Conservation (phyloP, 1,140 invertebrate genomes). For the Drosophila auraria region DNA sequence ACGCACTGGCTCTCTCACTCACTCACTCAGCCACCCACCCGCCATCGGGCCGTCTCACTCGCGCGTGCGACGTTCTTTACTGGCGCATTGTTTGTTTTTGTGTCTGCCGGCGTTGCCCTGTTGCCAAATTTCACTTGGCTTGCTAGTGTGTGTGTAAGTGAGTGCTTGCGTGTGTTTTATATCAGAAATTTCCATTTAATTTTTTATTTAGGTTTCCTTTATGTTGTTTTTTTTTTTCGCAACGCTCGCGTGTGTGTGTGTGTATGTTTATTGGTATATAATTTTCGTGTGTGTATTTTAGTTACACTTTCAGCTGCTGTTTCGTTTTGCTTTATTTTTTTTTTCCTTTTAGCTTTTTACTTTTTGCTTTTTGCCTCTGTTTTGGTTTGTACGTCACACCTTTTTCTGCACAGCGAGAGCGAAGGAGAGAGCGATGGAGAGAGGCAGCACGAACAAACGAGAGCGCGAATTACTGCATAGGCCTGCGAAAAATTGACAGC, state of each 20-base stretch:
- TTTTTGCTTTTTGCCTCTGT: slow-evolving; percentile 20
- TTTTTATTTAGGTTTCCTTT: slow-evolving; percentile 80
- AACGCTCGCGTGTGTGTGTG: slow-evolving; percentile 41
- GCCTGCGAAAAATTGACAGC: slow-evolving; percentile 66
- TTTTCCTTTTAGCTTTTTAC: slow-evolving; percentile 3
- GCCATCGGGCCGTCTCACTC: slow-evolving; percentile 24
- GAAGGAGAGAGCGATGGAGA: neutral
- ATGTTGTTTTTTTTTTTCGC: slow-evolving; percentile 60
- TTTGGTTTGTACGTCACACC: slow-evolving; percentile 65
- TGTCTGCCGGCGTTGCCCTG: slow-evolving; percentile 60
- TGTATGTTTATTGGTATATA: slow-evolving; percentile 37
- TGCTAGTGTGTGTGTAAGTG: neutral
- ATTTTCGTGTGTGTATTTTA: slow-evolving; percentile 57
- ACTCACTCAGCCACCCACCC: slow-evolving; percentile 15
- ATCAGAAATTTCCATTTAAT: slow-evolving; percentile 83
- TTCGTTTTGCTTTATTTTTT: slow-evolving; percentile 35
- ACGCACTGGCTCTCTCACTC: slow-evolving; percentile 33
- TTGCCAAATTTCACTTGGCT: slow-evolving; percentile 70
- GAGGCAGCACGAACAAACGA: neutral
- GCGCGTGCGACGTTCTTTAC: slow-evolving; percentile 50
- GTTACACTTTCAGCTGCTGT: slow-evolving; percentile 75
- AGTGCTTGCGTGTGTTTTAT: slow-evolving; percentile 66
- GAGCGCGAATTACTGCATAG: slow-evolving; percentile 40
- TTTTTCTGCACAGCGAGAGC: slow-evolving; percentile 9
- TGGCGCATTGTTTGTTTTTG: slow-evolving; percentile 60